Evolutionary conservation across 2,888 invertebrate species (phyloP).

Genomic region (Mechanitis mazaeus): DNA sequence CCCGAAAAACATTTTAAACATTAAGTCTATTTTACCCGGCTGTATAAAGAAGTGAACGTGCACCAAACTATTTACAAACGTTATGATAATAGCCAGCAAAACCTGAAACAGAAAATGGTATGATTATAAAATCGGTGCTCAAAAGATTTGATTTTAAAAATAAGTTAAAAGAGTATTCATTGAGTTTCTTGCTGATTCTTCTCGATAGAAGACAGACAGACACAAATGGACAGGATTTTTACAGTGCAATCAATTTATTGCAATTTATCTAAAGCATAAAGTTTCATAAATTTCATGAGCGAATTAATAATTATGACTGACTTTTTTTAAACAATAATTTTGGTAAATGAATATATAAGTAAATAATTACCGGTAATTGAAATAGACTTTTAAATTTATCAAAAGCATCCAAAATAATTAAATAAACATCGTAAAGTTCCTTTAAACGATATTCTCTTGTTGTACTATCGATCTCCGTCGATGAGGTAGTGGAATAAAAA

Average conservation of each 20-base stretch:
- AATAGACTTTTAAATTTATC: conserved; percentile 17
- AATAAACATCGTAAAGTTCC: conserved; percentile 11
- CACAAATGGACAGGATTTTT: too few relatives aligned
- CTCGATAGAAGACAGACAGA: too few relatives aligned
- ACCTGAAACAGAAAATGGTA: conserved; percentile 13
- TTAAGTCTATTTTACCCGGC: conserved; percentile 11
- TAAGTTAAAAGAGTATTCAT: too few relatives aligned
- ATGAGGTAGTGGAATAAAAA: not conserved
- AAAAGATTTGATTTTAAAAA: too few relatives aligned
- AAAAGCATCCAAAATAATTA: conserved; percentile 17
- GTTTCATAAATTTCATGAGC: too few relatives aligned
- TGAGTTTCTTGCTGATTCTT: too few relatives aligned
- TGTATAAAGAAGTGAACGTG: conserved; percentile 19
- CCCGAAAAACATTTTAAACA: not conserved
- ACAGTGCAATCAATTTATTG: too few relatives aligned
- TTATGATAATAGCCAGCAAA: conserved; percentile 12
- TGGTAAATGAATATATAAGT: not conserved
- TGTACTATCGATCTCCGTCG: not conserved
- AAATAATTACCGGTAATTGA: conserved; percentile 16
- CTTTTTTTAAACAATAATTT: not conserved
- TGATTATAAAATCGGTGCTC: too few relatives aligned
- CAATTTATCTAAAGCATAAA: too few relatives aligned
- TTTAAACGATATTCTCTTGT: not conserved
- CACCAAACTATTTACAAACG: conserved; percentile 16
- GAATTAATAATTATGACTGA: too few relatives aligned